Evolutionary conservation across 2,113 vertebrate genomes (phyloP).

Genomic region (Oryzias curvinotus): DNA sequence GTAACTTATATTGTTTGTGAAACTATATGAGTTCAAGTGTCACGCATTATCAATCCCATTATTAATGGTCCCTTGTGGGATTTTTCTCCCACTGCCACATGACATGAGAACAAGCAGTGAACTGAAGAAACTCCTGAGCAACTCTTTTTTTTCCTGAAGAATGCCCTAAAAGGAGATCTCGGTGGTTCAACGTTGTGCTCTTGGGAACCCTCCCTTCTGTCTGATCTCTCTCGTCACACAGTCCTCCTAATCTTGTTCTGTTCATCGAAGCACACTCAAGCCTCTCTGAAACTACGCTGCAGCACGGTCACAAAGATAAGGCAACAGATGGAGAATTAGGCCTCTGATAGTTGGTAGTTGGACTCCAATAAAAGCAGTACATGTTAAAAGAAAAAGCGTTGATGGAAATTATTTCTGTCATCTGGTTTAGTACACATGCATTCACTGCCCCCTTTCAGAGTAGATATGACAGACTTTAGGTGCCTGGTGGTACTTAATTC

Average conservation of each 20-base stretch:
- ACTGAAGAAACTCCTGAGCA: constrained; percentile 1
- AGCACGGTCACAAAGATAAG: constrained; percentile 16
- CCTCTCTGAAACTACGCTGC: constrained; percentile 28
- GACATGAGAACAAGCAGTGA: constrained; percentile 12
- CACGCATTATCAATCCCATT: constrained; percentile 6
- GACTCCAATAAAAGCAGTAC: constrained; percentile 3
- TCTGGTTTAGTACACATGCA: constrained; percentile 7
- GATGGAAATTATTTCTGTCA: background rate
- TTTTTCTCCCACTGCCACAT: constrained; percentile 12
- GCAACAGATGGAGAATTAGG: constrained; percentile 1
- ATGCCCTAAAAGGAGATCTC: constrained; percentile 58
- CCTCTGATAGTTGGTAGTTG: background rate
- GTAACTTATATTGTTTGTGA: constrained; percentile 15
- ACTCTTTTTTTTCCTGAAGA: constrained; percentile 31
- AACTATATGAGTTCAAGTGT: background rate
- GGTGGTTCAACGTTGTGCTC: constrained; percentile 38
- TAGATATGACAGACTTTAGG: constrained; percentile 38
- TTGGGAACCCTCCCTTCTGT: constrained; percentile 26
- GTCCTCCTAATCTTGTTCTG: constrained; percentile 71
- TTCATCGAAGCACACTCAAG: constrained; percentile 64
- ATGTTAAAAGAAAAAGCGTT: constrained; percentile 1
- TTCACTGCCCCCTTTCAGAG: constrained; percentile 9
- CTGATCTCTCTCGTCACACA: constrained; percentile 9
- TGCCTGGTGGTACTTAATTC: constrained; percentile 43
- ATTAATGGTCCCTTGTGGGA: background rate